Percentiles rank a stretch among this genome's conserved stretches.
These are phyloP conservation scores for Martes martes DNA, from an alignment of 2,113 vertebrate genomes.

Conservation along the genomic window DNA sequence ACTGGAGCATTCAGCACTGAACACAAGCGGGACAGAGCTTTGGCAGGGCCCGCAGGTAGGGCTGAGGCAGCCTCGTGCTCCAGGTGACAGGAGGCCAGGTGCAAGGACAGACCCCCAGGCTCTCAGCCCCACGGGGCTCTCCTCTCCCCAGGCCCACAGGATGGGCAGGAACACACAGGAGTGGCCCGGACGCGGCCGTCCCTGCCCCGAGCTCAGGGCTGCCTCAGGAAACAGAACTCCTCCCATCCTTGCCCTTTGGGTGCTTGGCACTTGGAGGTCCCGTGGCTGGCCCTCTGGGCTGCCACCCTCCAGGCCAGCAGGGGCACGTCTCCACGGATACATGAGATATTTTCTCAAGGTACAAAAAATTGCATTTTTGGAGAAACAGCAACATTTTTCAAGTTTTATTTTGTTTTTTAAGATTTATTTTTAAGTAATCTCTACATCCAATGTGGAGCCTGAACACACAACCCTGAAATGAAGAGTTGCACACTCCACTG, in stretches of 20 bases:
- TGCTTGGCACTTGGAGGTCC: background rate
- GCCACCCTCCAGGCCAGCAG: background rate
- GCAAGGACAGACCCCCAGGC: background rate
- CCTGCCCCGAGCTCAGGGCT: background rate
- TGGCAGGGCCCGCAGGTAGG: background rate
- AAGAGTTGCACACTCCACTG: background rate
- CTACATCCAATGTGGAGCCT: background rate
- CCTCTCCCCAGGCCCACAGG: accelerated
- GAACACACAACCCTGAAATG: background rate
- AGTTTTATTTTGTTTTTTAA: background rate
- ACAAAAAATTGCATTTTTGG: background rate
- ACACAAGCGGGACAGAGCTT: background rate
- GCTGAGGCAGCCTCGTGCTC: background rate
- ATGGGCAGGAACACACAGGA: accelerated
- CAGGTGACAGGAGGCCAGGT: background rate
- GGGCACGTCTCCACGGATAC: background rate
- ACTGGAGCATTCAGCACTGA: background rate
- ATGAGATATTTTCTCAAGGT: background rate
- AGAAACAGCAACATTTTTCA: background rate
- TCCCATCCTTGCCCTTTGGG: background rate
- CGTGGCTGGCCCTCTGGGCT: too few species aligned
- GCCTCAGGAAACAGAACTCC: background rate
- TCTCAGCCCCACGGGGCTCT: background rate
- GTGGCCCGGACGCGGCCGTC: accelerated
- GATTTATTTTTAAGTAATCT: background rate